Percentiles rank a stretch among this genome's conserved stretches.
phyloP scores from a whole-genome alignment of 2,113 vertebrate genomes.

The Echinops telfairi region DNA sequence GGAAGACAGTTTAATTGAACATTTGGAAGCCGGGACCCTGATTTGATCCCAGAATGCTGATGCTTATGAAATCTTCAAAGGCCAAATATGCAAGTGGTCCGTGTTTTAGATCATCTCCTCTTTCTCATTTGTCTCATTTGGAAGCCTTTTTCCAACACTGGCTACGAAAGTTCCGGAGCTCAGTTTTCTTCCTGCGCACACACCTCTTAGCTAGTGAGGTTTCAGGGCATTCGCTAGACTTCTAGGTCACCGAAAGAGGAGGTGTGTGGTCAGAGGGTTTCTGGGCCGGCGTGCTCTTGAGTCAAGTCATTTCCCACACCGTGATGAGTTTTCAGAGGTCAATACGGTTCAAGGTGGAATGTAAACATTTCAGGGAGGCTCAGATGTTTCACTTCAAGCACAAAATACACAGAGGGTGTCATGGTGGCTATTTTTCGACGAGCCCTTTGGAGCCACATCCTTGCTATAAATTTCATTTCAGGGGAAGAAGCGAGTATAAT shows the following conservation, averaged over 20 bases:
- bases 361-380: conserved; percentile 58
- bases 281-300: not conserved
- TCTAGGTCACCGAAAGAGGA: not conserved
- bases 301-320: conserved; percentile 61
- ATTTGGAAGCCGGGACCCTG: conserved; percentile 59
- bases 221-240: conserved; percentile 39
- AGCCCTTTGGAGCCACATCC: conserved; percentile 50
- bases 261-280: not conserved
- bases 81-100: conserved; percentile 1
- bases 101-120: conserved; percentile 71
- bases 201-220: conserved; percentile 60
- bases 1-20: conserved; percentile 60
- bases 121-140: conserved; percentile 63
- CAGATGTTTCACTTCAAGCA: conserved; percentile 53
- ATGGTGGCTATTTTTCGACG: conserved; percentile 63
- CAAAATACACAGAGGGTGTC: conserved; percentile 46
- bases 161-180: conserved; percentile 35
- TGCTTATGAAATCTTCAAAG: conserved; percentile 71
- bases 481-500: not conserved
- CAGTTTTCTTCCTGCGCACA: not conserved
- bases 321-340: conserved; percentile 31
- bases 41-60: conserved; percentile 32
- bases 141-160: conserved; percentile 49
- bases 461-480: conserved; percentile 42
- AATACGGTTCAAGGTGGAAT: conserved; percentile 15